Base-by-base conservation (phyloP, 2,797 vertebrate genomes). In the Cuculus canorus region DNA sequence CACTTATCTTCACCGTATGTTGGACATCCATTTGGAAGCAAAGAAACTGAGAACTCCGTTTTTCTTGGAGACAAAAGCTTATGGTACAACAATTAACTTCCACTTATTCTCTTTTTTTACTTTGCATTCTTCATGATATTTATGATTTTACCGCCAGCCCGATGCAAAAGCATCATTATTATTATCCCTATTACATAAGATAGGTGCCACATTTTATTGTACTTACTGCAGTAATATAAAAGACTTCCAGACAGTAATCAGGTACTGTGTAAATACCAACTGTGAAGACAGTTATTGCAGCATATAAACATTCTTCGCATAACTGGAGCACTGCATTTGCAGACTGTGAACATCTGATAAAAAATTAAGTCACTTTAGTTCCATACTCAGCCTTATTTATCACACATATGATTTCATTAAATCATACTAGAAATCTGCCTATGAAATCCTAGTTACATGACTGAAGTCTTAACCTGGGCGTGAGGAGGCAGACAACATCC, bases 11-110 rank as follows among this genome's bases (percentile, higher is more conserved):
- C 81, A 92, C 41, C 30, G 2, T 72, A 75, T 30, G 54, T 41
- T 80, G 60, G 71, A 79, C 73, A 94, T 32, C 45, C 65, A 39
- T 82, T 96, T 59, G 22, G 71, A 90, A 90, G 73, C 28, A 90
- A 66, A 77, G 32, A 80, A 94, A 81, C 4, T 2, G 3, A 65
- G 25, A 86, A 41, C 27, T 45, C 37, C 1, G 5, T 80, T 94
- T 82, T 86, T 86, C 66, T 81, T 14, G 17, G n/a, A 81, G 70
- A 76, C 32, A 48, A 77, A 90, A 89, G 9, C 18, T 71, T 32
- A 22, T 9, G 10, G 71, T 54, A 86, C 41, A 89, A 60, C 80
- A 75, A 60, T 13, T 73, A 82, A 54, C 7, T 71, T 87, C 9
- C 28, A 54, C 24, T 85, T 66, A 57, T 0, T 9, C 47, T 93